Base-by-base conservation (phyloP, 2,888 invertebrate genomes). In the Agriopis aurantiaria region DNA sequence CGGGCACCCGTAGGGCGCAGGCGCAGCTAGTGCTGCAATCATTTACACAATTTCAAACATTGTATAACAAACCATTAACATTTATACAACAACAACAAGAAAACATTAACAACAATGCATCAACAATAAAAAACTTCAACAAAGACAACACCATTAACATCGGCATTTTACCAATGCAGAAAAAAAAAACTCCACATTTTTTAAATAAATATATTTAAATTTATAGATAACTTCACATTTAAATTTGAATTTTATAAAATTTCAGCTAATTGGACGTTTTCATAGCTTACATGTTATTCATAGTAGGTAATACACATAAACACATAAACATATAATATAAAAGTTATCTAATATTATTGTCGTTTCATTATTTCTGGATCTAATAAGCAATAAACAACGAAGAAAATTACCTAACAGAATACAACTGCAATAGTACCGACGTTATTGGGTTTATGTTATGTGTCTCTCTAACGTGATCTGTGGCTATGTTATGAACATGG, bases 361-460 rank as follows among this genome's bases (percentile, higher is more conserved):
- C 62, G 46, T 73, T 45, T 53, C 62, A 52, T 62, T 63, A 71
- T 49, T 63, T 66, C 51, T 65, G 72, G 69, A 76, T 75, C 65
- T 69, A 63, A 74, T 74, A 71, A 71, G 71, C 69, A 71, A 76
- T 76, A 74, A 72, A 75, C 72, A 76, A 71, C 58, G 51, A 51
- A 63, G 57, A 60, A 68, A 67, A 74, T 72, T 66, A 69, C 70
- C 67, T 68, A 63, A 72, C 69, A 59, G 59, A 71, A 71, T 65
- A 67, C 65, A 53, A 75, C 69, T 71, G 73, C 69, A 68, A 66
- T 64, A 69, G 72, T 72, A 75, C 62, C 62, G 40, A 40, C 43
- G 60, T 57, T 71, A 70, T 68, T 68, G 61, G 67, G 65, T 64
- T 72, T 68, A 61, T 65, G 56, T 69, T 69, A 51, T 14, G 48